Evolutionary conservation across 2,797 vertebrate species (phyloP).

Genomic region (Lepilemur ruficaudatus): DNA sequence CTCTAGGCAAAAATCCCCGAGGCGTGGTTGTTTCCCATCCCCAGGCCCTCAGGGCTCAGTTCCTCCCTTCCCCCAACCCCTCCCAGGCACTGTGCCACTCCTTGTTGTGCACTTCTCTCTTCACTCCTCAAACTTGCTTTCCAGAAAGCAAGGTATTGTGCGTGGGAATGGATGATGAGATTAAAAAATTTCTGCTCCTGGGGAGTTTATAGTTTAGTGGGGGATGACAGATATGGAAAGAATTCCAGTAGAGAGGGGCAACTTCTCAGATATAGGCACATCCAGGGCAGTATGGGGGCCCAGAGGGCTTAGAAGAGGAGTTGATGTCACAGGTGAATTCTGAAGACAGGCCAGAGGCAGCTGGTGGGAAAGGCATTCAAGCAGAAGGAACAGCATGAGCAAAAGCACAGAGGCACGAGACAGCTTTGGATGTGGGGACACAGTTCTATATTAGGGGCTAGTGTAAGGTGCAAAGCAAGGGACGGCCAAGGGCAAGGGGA

Average conservation of each 20-base stretch:
- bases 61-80: neutral
- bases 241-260: neutral
- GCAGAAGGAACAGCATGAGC: neutral
- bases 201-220: neutral
- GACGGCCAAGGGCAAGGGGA: neutral
- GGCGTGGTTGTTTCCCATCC: neutral
- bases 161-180: neutral
- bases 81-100: neutral
- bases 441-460: neutral
- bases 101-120: neutral
- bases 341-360: neutral
- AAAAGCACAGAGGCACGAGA: neutral
- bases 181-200: neutral
- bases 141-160: neutral
- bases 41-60: neutral
- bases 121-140: neutral
- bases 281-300: neutral
- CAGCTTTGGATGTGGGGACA: rapidly evolving
- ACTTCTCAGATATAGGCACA: neutral
- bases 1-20: neutral
- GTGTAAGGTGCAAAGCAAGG: neutral
- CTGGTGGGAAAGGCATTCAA: neutral
- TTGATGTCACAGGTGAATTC: neutral
- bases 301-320: neutral
- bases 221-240: neutral